Evolutionary conservation across 2,113 vertebrate genomes (phyloP).

Genomic region (Capreolus pygargus): DNA sequence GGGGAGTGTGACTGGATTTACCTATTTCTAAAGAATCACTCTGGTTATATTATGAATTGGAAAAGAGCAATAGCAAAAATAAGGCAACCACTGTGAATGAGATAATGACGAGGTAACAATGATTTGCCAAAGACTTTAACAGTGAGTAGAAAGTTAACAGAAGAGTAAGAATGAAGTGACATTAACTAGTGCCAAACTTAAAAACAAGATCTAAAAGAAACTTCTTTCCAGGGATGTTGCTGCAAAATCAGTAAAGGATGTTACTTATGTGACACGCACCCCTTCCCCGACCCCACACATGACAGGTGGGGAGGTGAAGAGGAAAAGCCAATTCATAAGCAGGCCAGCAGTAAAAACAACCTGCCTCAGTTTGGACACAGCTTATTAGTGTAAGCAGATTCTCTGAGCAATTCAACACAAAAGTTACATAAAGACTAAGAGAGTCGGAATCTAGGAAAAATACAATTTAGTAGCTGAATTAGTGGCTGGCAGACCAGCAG

Average conservation of each 20-base stretch:
- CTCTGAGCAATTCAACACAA: constrained; percentile 4
- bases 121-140: constrained; percentile 12
- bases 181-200: not conserved
- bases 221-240: not conserved
- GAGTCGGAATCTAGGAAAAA: not conserved
- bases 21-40: not conserved
- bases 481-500: not conserved
- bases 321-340: not conserved
- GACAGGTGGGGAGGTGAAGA: not conserved
- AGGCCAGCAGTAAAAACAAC: not conserved
- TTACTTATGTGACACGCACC: not conserved
- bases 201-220: not conserved
- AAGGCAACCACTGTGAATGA: not conserved
- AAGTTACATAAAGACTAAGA: not conserved
- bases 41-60: not conserved
- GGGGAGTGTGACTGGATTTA: not conserved
- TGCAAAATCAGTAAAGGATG: not conserved
- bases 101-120: not conserved
- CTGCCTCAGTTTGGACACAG: not conserved
- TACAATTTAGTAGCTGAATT: not conserved
- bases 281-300: not conserved
- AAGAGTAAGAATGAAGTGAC: not conserved
- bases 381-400: not conserved
- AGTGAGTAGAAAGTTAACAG: constrained; percentile 16
- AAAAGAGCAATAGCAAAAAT: constrained; percentile 6